Evolutionary conservation across 2,888 invertebrate species (phyloP), one percentile per base, ranked within the genome.

Genomic region (Pachydiplax longipennis): DNA sequence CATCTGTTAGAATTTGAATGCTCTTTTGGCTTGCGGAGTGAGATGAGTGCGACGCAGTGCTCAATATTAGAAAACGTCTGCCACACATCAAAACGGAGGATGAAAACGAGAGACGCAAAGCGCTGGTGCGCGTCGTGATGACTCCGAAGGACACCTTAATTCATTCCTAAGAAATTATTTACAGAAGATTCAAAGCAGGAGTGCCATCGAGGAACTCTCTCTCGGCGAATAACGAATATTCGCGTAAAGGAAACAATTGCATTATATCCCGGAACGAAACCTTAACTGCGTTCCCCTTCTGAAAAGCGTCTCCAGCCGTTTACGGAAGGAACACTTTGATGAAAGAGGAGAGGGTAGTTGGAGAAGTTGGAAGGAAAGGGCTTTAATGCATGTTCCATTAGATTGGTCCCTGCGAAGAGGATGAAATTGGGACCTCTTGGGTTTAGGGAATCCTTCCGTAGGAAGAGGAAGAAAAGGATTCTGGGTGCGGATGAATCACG

Each of bases 351-450:
- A 35, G 48, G 31, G 18, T 2, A 13, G 35, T 31, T 35, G 22
- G n/a, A n/a, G 15, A 35, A 53, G 25, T 53, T 22, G 48, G 61
- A 37, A 13, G 37, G 61, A 22, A 35, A 35, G 35, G 61, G 35
- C 61, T 87, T 87, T 87, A 87, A 87, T 87, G 87, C 65, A 87
- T 87, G 87, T 87, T 87, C 87, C 87, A 87, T 87, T 87, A 87
- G 87, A 87, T 87, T 87, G 87, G 87, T 87, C 87, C 87, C 61
- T 87, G 87, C 61, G 87, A 61, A 53, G 87, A 25, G 87, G 87
- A 87, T 87, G 87, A 87, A 87, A 65, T 87, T 87, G 87, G 87
- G 87, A 87, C 87, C 87, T 53, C 58, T 61, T 35, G 87, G 87
- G 53, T 83, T 87, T 87, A 87, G 87, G 58, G 87, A 82, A 25